Evolutionary conservation across 2,888 invertebrate species (phyloP).

Genomic region (Liopterus haemorrhoidalis): DNA sequence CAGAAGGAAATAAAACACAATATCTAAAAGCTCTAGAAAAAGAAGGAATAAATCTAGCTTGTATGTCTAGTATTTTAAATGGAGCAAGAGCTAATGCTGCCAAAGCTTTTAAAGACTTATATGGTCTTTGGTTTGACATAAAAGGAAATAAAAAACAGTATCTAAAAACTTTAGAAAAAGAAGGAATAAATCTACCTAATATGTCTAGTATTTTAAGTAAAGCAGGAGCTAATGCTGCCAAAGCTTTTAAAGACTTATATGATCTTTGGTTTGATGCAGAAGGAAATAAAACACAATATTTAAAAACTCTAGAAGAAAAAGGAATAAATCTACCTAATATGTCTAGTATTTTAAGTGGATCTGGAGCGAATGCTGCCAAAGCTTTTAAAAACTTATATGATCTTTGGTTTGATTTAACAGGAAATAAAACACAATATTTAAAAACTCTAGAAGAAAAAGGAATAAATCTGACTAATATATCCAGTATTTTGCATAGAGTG

Average conservation of each 20-base stretch:
- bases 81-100: conserved; percentile 31
- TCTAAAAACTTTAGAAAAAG: conserved; percentile 36
- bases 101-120: conserved; percentile 36
- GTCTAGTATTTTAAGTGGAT: conserved; percentile 35
- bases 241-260: conserved; percentile 32
- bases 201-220: conserved; percentile 32
- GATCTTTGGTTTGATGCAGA: conserved; percentile 31
- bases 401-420: conserved; percentile 33
- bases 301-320: conserved; percentile 32
- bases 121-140: conserved; percentile 36
- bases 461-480: conserved; percentile 30
- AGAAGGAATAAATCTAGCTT: conserved; percentile 21
- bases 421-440: conserved; percentile 37
- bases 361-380: conserved; percentile 31
- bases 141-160: conserved; percentile 33
- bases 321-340: conserved; percentile 35
- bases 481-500: conserved; percentile 37
- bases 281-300: conserved; percentile 34
- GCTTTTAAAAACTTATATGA: conserved; percentile 35
- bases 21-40: conserved; percentile 24
- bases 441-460: conserved; percentile 31
- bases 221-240: conserved; percentile 30
- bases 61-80: conserved; percentile 28
- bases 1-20: conserved; percentile 24
- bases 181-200: conserved; percentile 34